A percentile compares a stretch with the other conserved stretches of the same genome.
Evolutionary conservation across 2,888 invertebrate species (phyloP).

Genomic region (Callimorpha dominula): DNA sequence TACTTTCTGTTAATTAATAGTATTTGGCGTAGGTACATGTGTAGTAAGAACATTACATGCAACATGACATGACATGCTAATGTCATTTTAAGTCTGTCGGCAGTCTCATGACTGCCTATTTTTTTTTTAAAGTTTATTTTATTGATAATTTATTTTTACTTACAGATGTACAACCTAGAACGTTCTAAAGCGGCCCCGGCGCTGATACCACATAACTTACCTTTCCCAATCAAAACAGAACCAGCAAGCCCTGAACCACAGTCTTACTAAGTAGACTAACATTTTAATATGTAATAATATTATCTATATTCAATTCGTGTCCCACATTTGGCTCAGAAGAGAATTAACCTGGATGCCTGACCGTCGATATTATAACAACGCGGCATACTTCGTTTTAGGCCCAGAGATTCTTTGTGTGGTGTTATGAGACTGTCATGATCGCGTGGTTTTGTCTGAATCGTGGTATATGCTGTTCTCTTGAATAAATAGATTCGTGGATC

Average conservation of each 20-base stretch:
- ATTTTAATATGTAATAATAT: neutral
- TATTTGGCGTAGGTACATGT: too few relatives aligned
- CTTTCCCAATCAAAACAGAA: conserved; percentile 69
- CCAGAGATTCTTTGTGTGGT: neutral
- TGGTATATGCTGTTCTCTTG: neutral
- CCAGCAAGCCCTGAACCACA: conserved; percentile 59
- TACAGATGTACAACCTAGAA: conserved; percentile 79
- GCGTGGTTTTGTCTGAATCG: neutral
- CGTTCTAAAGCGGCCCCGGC: conserved; percentile 67
- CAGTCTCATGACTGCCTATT: neutral
- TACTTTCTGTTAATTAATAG: too few relatives aligned
- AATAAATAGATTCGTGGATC: neutral
- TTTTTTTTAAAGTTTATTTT: neutral
- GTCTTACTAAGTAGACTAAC: neutral
- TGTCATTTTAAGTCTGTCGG: too few relatives aligned
- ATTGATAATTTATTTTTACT: conserved; percentile 25
- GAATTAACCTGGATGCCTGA: neutral
- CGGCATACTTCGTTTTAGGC: neutral
- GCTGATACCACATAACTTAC: conserved; percentile 52
- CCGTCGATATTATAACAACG: neutral
- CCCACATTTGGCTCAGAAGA: neutral
- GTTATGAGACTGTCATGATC: neutral
- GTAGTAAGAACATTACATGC: too few relatives aligned
- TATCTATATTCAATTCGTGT: neutral
- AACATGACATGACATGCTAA: too few relatives aligned